Conservation (phyloP, 2,113 vertebrate species). For the Polypterus senegalus region DNA sequence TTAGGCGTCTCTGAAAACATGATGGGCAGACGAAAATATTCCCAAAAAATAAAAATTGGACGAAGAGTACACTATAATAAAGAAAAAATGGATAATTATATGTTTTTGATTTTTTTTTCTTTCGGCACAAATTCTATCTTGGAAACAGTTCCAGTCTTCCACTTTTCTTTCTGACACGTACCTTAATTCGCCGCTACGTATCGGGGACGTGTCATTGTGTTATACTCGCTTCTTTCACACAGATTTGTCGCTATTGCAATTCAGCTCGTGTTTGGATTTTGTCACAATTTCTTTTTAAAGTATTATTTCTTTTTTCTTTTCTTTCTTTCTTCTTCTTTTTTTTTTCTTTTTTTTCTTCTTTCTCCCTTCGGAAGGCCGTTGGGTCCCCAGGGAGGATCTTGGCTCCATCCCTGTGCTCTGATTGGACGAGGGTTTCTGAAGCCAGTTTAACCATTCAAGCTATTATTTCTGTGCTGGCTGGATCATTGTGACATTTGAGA, state of each 20-base stretch:
- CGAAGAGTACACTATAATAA: too few relatives aligned
- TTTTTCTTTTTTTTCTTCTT: constrained; percentile 8
- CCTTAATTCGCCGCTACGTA: too few relatives aligned
- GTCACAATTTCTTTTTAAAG: neutral
- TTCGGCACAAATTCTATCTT: too few relatives aligned
- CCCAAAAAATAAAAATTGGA: too few relatives aligned
- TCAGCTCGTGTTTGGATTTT: neutral
- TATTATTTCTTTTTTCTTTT: constrained; percentile 4
- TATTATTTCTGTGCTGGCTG: constrained; percentile 19
- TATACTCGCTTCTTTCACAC: neutral
- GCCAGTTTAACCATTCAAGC: constrained; percentile 24
- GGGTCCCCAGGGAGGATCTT: constrained; percentile 20
- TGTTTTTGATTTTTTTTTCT: too few relatives aligned
- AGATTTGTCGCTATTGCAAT: neutral
- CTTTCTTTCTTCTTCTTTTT: constrained; percentile 1
- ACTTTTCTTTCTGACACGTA: too few relatives aligned
- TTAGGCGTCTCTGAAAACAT: too few relatives aligned
- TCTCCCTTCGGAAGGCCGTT: constrained; percentile 4
- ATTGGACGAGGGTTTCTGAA: constrained; percentile 25
- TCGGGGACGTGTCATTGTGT: too few relatives aligned
- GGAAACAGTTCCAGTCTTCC: too few relatives aligned
- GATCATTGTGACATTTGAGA: constrained; percentile 26
- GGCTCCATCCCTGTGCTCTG: constrained; percentile 23
- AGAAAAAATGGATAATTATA: too few relatives aligned
- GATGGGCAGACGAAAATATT: too few relatives aligned